Base-by-base conservation (phyloP, 2,888 invertebrate genomes). In the Ferdinandea cuprea region DNA sequence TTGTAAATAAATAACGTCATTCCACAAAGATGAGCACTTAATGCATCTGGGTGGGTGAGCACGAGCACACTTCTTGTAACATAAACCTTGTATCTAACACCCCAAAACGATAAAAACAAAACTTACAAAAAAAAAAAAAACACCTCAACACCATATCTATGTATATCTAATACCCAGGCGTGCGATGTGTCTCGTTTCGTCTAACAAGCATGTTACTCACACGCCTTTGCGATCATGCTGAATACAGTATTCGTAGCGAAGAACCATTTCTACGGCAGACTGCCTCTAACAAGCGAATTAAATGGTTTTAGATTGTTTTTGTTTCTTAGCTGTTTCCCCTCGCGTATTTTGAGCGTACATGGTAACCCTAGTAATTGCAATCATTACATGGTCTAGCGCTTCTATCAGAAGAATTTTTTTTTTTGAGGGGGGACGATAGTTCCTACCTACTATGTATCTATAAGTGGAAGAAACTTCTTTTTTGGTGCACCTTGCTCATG, bases 371-470 rank as follows among this genome's bases (percentile, higher is more conserved):
- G 89, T 89, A 88, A 88, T 88, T 88, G 89, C 89, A 89, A 88
- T 89, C 89, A 88, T 88, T 88, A 89, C 89, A 89, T 87, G 88
- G 88, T 88, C 88, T 89, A 88, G 89, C 88, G 88, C 89, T 87
- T 89, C 87, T 79, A 83, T 78, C 83, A 61, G 25, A 72, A 68
- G 68, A 78, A 68, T 68, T 72, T 68, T 72, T 72, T 56, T 68
- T 61, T 66, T n/a, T n/a, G n/a, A n/a, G n/a, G n/a, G n/a, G n/a
- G n/a, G n/a, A n/a, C 71, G 58, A 72, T 77, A 56, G 63, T 35
- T 35, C 61, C 9, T 61, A 79, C 59, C 54, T 37, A 13, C 8
- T 28, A 17, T 28, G 6, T n/a, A 30, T 40, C 30, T 42, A 17
- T 52, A 15, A 7, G 13, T 5, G 19, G 35, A n/a, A 21, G 8